Conservation (phyloP, 2,113 vertebrate genomes). For the Clarias macrocephalus region DNA sequence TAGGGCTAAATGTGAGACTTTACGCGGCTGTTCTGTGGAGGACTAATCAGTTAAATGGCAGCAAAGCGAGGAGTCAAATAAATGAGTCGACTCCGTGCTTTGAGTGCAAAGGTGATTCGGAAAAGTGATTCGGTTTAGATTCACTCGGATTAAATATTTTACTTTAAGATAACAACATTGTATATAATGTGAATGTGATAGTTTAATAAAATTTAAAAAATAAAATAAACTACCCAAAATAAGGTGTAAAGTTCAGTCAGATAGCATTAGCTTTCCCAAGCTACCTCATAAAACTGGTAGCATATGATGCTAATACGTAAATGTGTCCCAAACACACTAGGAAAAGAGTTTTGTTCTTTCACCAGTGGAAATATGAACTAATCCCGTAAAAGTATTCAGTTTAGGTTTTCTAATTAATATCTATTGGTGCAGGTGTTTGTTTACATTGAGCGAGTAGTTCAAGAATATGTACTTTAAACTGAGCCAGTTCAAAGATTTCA, state of each 20-base stretch:
- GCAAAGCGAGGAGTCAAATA: neutral
- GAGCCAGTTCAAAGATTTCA: neutral
- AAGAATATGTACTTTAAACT: neutral
- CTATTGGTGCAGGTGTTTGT: no score
- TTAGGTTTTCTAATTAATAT: no score
- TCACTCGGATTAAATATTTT: neutral
- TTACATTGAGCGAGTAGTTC: no score
- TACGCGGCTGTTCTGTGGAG: neutral
- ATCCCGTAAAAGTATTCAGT: no score
- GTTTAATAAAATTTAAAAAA: no score
- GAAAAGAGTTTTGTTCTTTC: no score
- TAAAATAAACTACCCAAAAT: neutral
- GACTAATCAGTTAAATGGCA: neutral
- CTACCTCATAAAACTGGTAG: neutral
- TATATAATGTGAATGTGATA: neutral
- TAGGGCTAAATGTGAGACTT: neutral
- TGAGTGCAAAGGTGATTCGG: neutral
- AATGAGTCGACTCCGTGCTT: neutral
- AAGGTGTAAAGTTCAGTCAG: neutral
- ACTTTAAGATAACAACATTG: neutral
- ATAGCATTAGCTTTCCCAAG: neutral
- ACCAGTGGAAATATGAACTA: no score
- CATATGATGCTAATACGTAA: neutral
- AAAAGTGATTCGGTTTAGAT: slow-evolving; percentile 1
- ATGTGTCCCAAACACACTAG: neutral